A percentile compares a stretch with the other conserved stretches of the same genome.
Evolutionary conservation across 1,140 invertebrate species (phyloP).

Genomic region (Drosophila tani): DNA sequence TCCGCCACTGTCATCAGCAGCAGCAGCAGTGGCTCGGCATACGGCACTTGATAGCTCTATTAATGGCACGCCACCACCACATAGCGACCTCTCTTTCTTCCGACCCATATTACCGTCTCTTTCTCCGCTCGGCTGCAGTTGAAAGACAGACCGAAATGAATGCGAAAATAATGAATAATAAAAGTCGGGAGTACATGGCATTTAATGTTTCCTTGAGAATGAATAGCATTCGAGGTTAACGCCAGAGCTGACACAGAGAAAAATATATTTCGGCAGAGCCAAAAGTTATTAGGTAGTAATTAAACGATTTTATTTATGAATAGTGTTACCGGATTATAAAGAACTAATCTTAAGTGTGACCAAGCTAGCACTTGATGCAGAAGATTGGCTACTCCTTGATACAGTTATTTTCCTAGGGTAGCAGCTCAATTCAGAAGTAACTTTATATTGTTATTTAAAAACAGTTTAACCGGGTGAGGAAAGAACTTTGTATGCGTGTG

Average conservation of each 20-base stretch:
- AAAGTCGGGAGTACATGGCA: slow-evolving; percentile 78
- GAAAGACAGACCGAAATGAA: slow-evolving; percentile 67
- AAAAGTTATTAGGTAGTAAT: neutral
- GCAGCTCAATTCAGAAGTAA: too few species aligned
- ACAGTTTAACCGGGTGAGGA: neutral
- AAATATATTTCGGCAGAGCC: slow-evolving; percentile 2
- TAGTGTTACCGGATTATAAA: neutral
- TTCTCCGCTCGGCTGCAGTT: slow-evolving; percentile 55
- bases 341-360: neutral
- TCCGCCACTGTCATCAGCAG: slow-evolving; percentile 72
- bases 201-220: slow-evolving; percentile 66
- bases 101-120: slow-evolving; percentile 12
- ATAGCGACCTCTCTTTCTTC: neutral
- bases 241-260: slow-evolving; percentile 4
- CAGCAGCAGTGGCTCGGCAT: slow-evolving; percentile 20
- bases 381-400: too few species aligned
- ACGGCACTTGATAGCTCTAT: slow-evolving; percentile 74
- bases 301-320: neutral
- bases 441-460: too few species aligned
- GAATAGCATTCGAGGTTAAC: slow-evolving; percentile 38
- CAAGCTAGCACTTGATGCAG: neutral
- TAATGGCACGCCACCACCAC: slow-evolving; percentile 53
- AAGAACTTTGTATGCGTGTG: neutral
- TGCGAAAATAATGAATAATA: slow-evolving; percentile 83
- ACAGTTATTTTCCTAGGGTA: too few species aligned